Evolutionary conservation across 1,140 invertebrate genomes (phyloP), one percentile per base, ranked within the genome.

Genomic region (Pygmarrhopalites habei): DNA sequence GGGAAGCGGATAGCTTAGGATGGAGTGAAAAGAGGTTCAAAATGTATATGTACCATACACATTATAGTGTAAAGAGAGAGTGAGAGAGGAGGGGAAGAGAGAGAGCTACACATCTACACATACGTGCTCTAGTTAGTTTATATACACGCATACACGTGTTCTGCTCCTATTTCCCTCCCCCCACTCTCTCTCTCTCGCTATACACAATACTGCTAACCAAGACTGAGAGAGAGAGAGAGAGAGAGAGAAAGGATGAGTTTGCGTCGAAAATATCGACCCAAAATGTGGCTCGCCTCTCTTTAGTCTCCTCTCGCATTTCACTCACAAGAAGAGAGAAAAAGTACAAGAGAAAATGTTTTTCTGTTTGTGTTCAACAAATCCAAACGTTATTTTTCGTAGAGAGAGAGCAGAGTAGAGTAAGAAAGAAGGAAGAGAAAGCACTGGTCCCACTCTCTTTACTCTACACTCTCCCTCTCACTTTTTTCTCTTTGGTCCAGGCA

Each of bases 251-350:
- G 55, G 64, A 62, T 66, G 65, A 66, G 65, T 66, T 66, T 66
- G 65, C 65, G 65, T 66, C 62, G 59, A 56, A 66, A 66, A 53
- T 66, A 66, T 66, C 56, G 65, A 66, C 62, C 60, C 21, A 7
- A n/a, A n/a, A 14, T 29, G 7, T 58, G 46, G 35, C 55, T 52
- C 62, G 52, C 10, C 60, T 52, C 49, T 62, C 60, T 46, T 56
- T 57, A 26, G 35, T 62, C 60, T 55, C 35, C 51, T n/a, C n/a
- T 55, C 41, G 53, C 51, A 62, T 56, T 62, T 62, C 60, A 62
- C 60, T 56, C 52, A 62, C 44, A 46, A 35, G 56, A 7, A 46
- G 4, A 26, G 28, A 41, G 52, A 43, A 62, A 58, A 62, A 62
- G 52, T 32, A 43, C 35, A 5, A 29, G 51, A 62, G 60, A 61